A percentile compares a stretch with the other conserved stretches of the same genome.
phyloP scores from a whole-genome alignment of 2,888 invertebrate species.

The Yponomeuta cagnagella region DNA sequence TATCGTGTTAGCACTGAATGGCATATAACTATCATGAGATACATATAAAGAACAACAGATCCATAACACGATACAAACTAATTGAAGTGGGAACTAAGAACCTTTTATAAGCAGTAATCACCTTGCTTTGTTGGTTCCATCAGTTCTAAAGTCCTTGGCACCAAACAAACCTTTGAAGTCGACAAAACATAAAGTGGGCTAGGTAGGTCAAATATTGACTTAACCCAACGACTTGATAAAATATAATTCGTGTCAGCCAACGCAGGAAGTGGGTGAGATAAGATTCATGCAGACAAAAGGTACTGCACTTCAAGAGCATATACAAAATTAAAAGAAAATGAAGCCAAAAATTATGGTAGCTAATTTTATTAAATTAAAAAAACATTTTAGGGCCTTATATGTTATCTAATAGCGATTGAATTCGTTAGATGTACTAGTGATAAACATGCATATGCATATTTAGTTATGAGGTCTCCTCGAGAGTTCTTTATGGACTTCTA shows the following conservation, averaged over 20 bases:
- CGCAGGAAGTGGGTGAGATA: constrained; percentile 1
- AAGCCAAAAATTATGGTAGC: too few species aligned
- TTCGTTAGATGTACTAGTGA: too few species aligned
- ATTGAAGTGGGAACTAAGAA: not conserved
- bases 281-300: not conserved
- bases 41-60: too few species aligned
- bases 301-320: not conserved
- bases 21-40: too few species aligned
- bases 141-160: not conserved
- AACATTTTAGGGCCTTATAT: too few species aligned
- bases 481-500: not conserved
- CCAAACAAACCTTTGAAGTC: not conserved
- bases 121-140: not conserved
- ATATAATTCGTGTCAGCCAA: not conserved
- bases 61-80: not conserved
- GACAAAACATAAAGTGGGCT: not conserved
- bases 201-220: constrained; percentile 2
- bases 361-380: too few species aligned
- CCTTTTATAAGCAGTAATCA: not conserved
- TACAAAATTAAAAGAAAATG: too few species aligned
- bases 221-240: constrained; percentile 7
- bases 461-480: too few species aligned
- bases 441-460: too few species aligned
- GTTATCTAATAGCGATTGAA: too few species aligned
- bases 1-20: too few species aligned